phyloP scores from a whole-genome alignment of 2,797 vertebrate genomes.

The Sorex maritimensis region DNA sequence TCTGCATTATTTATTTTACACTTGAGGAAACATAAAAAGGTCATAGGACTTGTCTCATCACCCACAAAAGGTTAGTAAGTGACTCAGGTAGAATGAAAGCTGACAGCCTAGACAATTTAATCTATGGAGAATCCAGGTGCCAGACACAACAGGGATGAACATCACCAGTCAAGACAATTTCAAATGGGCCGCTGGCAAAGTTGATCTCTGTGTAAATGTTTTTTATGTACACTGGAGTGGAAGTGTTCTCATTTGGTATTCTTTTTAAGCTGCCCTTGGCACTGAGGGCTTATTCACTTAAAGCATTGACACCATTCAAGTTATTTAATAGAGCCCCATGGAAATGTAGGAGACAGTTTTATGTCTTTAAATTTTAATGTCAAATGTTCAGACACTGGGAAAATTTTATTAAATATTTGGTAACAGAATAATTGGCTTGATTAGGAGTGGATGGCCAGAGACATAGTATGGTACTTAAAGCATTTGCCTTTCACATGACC shows the following conservation, averaged over 20 bases:
- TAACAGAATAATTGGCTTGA: not conserved
- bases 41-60: constrained; percentile 69
- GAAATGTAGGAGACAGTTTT: constrained; percentile 1
- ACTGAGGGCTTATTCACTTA: constrained; percentile 33
- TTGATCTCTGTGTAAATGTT: not conserved
- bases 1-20: constrained; percentile 70
- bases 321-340: constrained; percentile 2
- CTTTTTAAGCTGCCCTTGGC: constrained; percentile 35
- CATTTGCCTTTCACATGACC: too few species aligned
- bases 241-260: constrained; percentile 49
- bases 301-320: not conserved
- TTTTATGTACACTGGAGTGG: constrained; percentile 43
- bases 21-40: constrained; percentile 62
- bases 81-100: constrained; percentile 75
- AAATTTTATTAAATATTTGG: not conserved
- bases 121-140: constrained; percentile 65
- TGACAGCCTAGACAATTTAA: constrained; percentile 70
- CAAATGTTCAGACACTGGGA: not conserved
- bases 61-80: constrained; percentile 57
- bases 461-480: too few species aligned
- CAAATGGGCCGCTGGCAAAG: constrained; percentile 1
- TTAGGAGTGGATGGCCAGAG: not conserved
- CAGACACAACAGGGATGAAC: constrained; percentile 58
- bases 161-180: constrained; percentile 7
- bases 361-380: constrained; percentile 37